phyloP scores from a whole-genome alignment of 2,797 vertebrate genomes.

The Eutrigla gurnardus region DNA sequence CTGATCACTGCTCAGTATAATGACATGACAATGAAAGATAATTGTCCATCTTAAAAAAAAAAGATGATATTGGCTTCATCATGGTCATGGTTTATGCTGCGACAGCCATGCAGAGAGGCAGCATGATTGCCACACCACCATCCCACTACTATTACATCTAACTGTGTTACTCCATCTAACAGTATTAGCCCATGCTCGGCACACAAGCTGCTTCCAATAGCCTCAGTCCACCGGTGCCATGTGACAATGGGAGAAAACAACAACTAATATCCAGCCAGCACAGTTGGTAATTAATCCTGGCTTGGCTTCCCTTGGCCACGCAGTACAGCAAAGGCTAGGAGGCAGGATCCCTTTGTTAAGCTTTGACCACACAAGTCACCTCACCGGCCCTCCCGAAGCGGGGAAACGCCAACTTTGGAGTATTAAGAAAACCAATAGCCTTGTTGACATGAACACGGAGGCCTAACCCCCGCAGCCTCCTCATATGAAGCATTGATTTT shows the following conservation, averaged over 20 bases:
- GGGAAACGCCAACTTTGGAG: constrained; percentile 96
- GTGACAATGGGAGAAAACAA: constrained; percentile 81
- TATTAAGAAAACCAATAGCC: constrained; percentile 99
- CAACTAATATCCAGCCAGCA: constrained; percentile 83
- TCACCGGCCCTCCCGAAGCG: constrained; percentile 86
- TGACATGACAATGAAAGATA: neutral
- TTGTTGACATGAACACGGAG: constrained; percentile 99
- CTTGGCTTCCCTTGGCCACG: constrained; percentile 73
- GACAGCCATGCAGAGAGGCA: constrained; percentile 44
- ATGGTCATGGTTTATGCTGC: constrained; percentile 49
- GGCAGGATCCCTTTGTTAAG: constrained; percentile 92
- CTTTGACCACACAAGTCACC: constrained; percentile 94
- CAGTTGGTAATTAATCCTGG: constrained; percentile 86
- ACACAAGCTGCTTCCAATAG: constrained; percentile 66
- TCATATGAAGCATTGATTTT: constrained; percentile 99
- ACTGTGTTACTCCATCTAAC: constrained; percentile 71
- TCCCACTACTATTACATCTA: constrained; percentile 56
- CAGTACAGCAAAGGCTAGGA: constrained; percentile 81
- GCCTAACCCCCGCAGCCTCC: constrained; percentile 98
- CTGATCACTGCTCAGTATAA: neutral
- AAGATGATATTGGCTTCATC: constrained; percentile 20
- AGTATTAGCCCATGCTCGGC: constrained; percentile 63
- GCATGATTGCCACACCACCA: constrained; percentile 48
- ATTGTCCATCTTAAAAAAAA: constrained; percentile 29
- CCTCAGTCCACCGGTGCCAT: constrained; percentile 62